These are phyloP conservation scores for Kuschelorhynchus macadamiae DNA, from an alignment of 2,888 invertebrate species.

Conservation along the genomic window DNA sequence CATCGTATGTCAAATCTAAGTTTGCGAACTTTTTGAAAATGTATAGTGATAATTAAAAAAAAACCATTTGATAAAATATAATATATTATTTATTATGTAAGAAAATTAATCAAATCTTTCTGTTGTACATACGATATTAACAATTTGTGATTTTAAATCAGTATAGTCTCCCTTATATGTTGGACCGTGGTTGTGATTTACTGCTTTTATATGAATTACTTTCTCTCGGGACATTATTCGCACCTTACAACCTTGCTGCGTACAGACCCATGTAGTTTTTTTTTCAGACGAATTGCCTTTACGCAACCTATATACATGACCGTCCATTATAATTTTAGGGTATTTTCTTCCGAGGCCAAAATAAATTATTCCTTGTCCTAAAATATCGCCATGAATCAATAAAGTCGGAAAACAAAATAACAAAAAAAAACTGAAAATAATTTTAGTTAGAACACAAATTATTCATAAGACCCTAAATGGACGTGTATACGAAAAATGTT, in stretches of 20 bases:
- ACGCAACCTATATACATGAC: conserved; percentile 47
- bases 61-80: too few relatives aligned
- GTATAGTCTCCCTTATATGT: conserved; percentile 30
- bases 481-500: too few relatives aligned
- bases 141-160: conserved; percentile 20
- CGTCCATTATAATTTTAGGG: conserved; percentile 28
- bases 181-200: conserved; percentile 29
- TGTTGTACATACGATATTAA: conserved; percentile 17
- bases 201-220: conserved; percentile 31
- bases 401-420: too few relatives aligned
- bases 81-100: too few relatives aligned
- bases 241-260: conserved; percentile 45
- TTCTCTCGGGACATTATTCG: conserved; percentile 50
- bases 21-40: too few relatives aligned
- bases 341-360: conserved; percentile 34
- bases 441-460: too few relatives aligned
- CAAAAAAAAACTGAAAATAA: too few relatives aligned
- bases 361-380: conserved; percentile 19
- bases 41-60: too few relatives aligned
- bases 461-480: too few relatives aligned
- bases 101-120: conserved; percentile 18
- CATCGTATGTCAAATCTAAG: too few relatives aligned
- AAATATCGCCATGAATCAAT: too few relatives aligned
- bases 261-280: conserved; percentile 55
- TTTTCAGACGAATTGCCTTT: conserved; percentile 24